Evolutionary conservation across 2,888 invertebrate species (phyloP), one percentile per base, ranked within the genome.

Genomic region (Steromphala cineraria): DNA sequence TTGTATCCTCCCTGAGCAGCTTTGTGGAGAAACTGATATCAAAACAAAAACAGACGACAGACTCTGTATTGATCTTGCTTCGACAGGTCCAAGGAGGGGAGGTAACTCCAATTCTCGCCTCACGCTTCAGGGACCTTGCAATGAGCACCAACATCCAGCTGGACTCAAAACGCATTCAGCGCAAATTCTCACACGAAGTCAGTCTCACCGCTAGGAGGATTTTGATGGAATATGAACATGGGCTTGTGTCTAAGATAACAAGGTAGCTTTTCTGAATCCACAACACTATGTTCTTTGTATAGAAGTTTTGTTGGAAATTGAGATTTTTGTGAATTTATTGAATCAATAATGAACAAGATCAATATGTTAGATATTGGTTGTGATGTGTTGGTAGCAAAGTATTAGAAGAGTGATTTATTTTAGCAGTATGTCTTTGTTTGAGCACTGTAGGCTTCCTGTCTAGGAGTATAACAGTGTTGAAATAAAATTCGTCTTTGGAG

Each of bases 71-170:
- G 15, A 80, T 78, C 52, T 53, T 83, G 31, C 78, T 79, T 13
- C 36, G 62, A 24, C 52, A 82, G 13, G 79, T 67, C 21, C 55
- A 71, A 5, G 17, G 55, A 10, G 28, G 79, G 62, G 53, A 28
- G 3, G 76, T 83, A 8, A 79, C 56, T 19, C 77, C 74, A 13
- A 52, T 62, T 40, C 52, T 56, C 17, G 76, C 83, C 0, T n/a
- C 67, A 8, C 36, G 52, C 13, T 53, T 87, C 19, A 75, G 81
- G 46, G 80, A 82, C 31, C 78, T 83, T 7, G 79, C 85, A 53
- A 71, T 81, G 28, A 53, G 83, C 52, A 78, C 85, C 53, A 85
- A 84, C 52, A 80, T 85, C 19, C 78, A 79, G 46, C 80, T 85
- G 75, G 84, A 85, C 7, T 84, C 84, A 1, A 31, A 80, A 4